Percentiles rank a stretch among this genome's conserved stretches.
These are phyloP conservation scores for Dasypolia templi DNA, from an alignment of 2,888 invertebrate species.

Conservation along the genomic window DNA sequence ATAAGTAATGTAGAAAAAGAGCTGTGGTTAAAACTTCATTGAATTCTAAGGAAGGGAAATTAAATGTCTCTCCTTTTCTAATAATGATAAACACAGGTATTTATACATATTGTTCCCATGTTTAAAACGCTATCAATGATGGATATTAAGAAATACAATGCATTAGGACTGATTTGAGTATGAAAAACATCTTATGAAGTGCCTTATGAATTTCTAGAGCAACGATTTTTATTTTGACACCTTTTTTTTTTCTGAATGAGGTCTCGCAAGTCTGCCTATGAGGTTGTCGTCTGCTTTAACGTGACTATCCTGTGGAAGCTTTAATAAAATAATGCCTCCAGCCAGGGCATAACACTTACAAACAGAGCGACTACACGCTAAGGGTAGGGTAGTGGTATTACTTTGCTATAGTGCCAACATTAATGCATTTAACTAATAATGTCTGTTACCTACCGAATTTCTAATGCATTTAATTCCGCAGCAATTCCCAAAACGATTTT, in stretches of 20 bases:
- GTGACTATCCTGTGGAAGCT: neutral
- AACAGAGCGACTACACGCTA: too few relatives aligned
- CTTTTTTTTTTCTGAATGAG: neutral
- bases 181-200: neutral
- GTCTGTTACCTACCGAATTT: slow-evolving; percentile 32
- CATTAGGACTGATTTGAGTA: neutral
- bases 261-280: neutral
- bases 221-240: neutral
- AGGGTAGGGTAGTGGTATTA: neutral
- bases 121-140: neutral
- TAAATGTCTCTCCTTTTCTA: neutral
- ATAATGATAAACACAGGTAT: neutral
- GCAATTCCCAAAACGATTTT: slow-evolving; percentile 60
- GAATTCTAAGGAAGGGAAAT: neutral
- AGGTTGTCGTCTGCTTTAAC: neutral
- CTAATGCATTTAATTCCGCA: slow-evolving; percentile 41
- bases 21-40: neutral
- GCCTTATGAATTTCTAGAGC: slow-evolving; percentile 19
- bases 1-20: neutral
- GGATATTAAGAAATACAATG: neutral
- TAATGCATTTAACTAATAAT: slow-evolving; percentile 35
- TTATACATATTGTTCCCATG: slow-evolving; percentile 7
- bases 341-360: neutral
- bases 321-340: neutral
- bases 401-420: neutral